A percentile compares a stretch with the other conserved stretches of the same genome.
These are phyloP conservation scores for Brachionus paranguensis DNA, from an alignment of 1,140 invertebrate species.

Conservation along the genomic window DNA sequence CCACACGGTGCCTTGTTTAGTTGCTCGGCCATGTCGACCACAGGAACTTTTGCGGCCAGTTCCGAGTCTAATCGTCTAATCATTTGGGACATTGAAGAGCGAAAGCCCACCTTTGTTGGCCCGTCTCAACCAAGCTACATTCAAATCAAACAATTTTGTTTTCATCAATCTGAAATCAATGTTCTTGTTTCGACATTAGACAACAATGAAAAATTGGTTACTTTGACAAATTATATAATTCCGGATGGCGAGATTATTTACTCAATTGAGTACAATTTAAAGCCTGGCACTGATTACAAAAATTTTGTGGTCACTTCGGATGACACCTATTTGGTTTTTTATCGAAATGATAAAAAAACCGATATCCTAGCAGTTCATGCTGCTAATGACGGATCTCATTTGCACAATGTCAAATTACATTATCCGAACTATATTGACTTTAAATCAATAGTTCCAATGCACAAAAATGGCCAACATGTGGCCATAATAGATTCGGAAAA, in stretches of 20 bases:
- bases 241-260: constrained; percentile 67
- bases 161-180: constrained; percentile 17
- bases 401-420: constrained; percentile 63
- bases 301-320: constrained; percentile 72
- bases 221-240: constrained; percentile 52
- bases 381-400: constrained; percentile 70
- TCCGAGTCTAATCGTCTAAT: constrained; percentile 31
- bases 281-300: constrained; percentile 45
- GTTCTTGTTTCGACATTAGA: not conserved
- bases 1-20: constrained; percentile 22
- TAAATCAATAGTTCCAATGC: constrained; percentile 64
- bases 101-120: constrained; percentile 13
- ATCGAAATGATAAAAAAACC: constrained; percentile 73
- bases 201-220: constrained; percentile 42
- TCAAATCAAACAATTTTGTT: not conserved
- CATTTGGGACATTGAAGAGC: constrained; percentile 33
- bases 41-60: constrained; percentile 13
- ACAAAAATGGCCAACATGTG: constrained; percentile 62
- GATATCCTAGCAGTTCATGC: constrained; percentile 78
- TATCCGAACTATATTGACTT: constrained; percentile 47
- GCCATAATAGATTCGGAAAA: constrained; percentile 31
- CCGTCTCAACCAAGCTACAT: not conserved
- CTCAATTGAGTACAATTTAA: constrained; percentile 66
- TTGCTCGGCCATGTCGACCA: constrained; percentile 27
- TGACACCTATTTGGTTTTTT: constrained; percentile 67